Conservation (phyloP, 2,888 invertebrate genomes). For the Microctonus hyperodae region DNA sequence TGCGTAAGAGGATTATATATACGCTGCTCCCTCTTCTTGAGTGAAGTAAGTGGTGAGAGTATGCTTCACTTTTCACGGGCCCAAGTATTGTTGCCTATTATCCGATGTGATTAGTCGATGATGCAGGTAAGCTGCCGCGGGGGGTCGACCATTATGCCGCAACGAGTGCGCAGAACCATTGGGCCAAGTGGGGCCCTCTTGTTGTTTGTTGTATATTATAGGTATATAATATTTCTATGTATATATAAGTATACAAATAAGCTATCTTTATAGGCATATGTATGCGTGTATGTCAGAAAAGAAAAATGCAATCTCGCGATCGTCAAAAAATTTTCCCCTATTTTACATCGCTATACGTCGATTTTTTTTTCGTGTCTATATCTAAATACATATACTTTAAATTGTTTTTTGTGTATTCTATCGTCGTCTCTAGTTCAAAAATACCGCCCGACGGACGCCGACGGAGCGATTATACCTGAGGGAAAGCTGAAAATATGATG, state of each 20-base stretch:
- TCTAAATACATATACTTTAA: too few species aligned
- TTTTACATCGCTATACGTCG: background rate
- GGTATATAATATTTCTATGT: conserved; percentile 2
- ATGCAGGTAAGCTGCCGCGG: conserved; percentile 63
- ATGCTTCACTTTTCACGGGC: conserved; percentile 61
- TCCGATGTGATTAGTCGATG: conserved; percentile 63
- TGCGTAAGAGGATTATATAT: conserved; percentile 62
- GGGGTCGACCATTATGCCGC: conserved; percentile 58
- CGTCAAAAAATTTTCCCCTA: background rate
- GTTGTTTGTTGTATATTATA: conserved; percentile 35
- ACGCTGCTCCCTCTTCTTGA: conserved; percentile 35
- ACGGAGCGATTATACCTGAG: conserved; percentile 25
- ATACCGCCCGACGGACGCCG: conserved; percentile 21
- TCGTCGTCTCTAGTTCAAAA: conserved; percentile 19
- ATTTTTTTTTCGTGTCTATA: conserved; percentile 22
- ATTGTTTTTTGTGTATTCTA: too few species aligned
- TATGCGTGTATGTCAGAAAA: background rate
- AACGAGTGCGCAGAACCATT: conserved; percentile 40
- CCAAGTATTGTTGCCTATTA: conserved; percentile 59
- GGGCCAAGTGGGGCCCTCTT: conserved; percentile 32
- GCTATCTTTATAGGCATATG: too few species aligned
- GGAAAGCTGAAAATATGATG: conserved; percentile 24
- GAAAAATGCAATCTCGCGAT: background rate
- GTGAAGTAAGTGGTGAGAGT: conserved; percentile 54
- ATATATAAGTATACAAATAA: too few species aligned